These are phyloP conservation scores for Netelia inedita DNA, from an alignment of 2,888 invertebrate genomes.

Conservation along the genomic window DNA sequence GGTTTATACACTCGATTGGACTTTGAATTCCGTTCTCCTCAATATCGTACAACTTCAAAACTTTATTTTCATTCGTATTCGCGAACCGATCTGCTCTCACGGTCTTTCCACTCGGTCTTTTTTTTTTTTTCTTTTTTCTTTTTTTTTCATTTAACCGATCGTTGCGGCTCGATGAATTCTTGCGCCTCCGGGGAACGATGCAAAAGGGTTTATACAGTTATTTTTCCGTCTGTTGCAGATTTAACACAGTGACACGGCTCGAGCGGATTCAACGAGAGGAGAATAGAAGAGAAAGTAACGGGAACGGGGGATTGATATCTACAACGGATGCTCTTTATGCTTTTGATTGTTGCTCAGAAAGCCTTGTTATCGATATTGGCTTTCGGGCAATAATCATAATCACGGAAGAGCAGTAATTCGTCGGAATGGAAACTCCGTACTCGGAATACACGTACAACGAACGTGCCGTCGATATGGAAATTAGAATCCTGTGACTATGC, in stretches of 20 bases:
- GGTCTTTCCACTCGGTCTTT: slow-evolving; percentile 12
- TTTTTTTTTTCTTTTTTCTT: neutral
- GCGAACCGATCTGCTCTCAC: neutral
- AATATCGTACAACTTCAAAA: neutral
- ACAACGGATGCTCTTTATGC: slow-evolving; percentile 82
- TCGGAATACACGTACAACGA: slow-evolving; percentile 33
- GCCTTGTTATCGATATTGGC: slow-evolving; percentile 83
- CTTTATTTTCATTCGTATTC: neutral
- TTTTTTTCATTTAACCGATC: neutral
- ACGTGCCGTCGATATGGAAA: slow-evolving; percentile 35
- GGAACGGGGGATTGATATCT: neutral
- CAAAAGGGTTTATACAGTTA: neutral
- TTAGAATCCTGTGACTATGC: slow-evolving; percentile 18
- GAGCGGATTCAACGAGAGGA: neutral
- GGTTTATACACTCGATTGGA: too few species aligned
- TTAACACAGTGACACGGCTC: neutral
- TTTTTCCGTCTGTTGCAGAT: slow-evolving; percentile 57
- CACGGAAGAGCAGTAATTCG: slow-evolving; percentile 81
- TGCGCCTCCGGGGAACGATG: neutral
- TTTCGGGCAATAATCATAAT: slow-evolving; percentile 86
- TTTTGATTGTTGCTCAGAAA: slow-evolving; percentile 86
- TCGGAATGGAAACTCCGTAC: slow-evolving; percentile 69
- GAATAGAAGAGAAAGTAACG: neutral
- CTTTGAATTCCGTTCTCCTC: too few species aligned
- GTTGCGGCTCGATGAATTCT: neutral